Conservation (phyloP, 2,113 vertebrate genomes). For the Oenanthe oenanthe region DNA sequence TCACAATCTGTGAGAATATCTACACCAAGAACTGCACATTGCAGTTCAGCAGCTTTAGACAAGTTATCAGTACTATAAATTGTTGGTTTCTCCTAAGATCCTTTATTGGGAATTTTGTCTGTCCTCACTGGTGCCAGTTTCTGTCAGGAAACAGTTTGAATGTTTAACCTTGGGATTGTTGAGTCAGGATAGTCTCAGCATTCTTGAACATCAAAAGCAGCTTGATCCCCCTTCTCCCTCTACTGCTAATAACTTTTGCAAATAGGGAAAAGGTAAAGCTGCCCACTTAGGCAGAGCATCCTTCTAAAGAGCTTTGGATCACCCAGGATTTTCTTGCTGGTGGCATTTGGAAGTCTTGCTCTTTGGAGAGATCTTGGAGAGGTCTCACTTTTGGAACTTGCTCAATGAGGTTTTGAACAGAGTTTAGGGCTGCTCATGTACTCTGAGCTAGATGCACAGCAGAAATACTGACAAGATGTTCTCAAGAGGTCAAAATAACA, state of each 20-base stretch:
- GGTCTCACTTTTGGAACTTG: neutral
- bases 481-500: neutral
- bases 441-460: neutral
- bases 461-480: neutral
- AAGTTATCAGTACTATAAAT: neutral
- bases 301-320: neutral
- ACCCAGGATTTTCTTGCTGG: neutral
- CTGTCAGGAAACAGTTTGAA: neutral
- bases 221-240: neutral
- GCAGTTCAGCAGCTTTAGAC: neutral
- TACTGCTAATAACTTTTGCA: neutral
- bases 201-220: neutral
- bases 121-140: neutral
- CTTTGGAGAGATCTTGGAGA: slow-evolving; percentile 10
- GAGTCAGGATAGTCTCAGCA: neutral
- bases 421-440: neutral
- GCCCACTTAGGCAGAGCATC: neutral
- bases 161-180: neutral
- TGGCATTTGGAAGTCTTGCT: neutral
- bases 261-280: neutral
- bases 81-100: neutral
- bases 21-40: neutral
- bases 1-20: neutral
- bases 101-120: neutral
- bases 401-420: neutral